Percentiles rank a stretch among this genome's conserved stretches.
phyloP scores from a whole-genome alignment of 1,140 invertebrate species.

The Drosophila watanabei region DNA sequence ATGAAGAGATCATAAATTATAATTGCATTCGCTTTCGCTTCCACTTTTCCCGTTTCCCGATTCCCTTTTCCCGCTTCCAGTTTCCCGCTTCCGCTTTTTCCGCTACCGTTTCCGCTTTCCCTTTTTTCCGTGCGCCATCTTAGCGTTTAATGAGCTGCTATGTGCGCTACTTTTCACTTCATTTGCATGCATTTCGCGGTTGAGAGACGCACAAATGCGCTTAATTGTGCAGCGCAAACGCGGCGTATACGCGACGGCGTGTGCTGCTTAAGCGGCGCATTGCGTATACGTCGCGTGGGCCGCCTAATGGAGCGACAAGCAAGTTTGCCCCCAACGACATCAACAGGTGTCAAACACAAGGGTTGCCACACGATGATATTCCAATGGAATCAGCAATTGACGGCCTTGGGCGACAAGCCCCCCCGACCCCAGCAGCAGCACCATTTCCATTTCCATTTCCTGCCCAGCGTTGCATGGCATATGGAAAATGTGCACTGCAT shows the following conservation, averaged over 20 bases:
- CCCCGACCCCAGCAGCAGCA: neutral
- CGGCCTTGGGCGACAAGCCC: conserved; percentile 13
- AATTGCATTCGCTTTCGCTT: conserved; percentile 28
- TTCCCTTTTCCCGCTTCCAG: neutral
- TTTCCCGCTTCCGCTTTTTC: neutral
- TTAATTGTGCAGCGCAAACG: conserved; percentile 61
- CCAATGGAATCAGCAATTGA: conserved; percentile 48
- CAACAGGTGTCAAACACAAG: conserved; percentile 42
- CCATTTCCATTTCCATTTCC: conserved; percentile 18
- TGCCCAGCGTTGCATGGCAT: conserved; percentile 67
- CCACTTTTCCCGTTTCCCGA: neutral
- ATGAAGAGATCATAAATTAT: conserved; percentile 33
- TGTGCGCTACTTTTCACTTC: conserved; percentile 37
- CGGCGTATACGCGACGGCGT: conserved; percentile 48
- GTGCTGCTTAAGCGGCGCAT: conserved; percentile 34
- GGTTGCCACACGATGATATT: conserved; percentile 4
- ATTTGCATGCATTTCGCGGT: conserved; percentile 66
- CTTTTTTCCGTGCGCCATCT: conserved; percentile 14
- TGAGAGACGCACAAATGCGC: conserved; percentile 67
- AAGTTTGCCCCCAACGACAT: conserved; percentile 37
- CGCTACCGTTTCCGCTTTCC: neutral
- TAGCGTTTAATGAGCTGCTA: conserved; percentile 46
- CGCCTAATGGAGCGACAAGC: conserved; percentile 54
- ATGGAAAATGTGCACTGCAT: conserved; percentile 72
- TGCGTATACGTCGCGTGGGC: conserved; percentile 36